Conservation (phyloP, 2,797 vertebrate genomes). For the Tolypeutes matacus region DNA sequence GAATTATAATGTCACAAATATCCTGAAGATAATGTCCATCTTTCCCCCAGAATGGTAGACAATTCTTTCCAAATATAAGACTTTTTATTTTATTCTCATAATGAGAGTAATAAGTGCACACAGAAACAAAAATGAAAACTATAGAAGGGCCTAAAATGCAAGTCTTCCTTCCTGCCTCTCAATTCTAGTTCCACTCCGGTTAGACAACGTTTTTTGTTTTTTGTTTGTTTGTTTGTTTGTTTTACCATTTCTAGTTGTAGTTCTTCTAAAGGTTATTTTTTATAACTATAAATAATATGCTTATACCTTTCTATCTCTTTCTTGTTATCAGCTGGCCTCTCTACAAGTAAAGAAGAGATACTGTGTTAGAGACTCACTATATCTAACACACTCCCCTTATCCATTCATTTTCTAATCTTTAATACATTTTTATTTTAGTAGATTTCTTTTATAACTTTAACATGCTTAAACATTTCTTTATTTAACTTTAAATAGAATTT, state of each 20-base stretch:
- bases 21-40: slow-evolving; percentile 35
- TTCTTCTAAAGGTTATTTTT: neutral
- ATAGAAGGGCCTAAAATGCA: neutral
- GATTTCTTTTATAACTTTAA: neutral
- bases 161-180: neutral
- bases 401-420: neutral
- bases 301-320: neutral
- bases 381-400: neutral
- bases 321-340: neutral
- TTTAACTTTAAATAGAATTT: neutral
- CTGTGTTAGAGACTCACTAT: neutral
- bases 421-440: slow-evolving; percentile 5
- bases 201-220: neutral
- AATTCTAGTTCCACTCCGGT: neutral
- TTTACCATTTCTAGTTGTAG: neutral
- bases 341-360: neutral
- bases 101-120: neutral
- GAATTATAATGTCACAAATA: slow-evolving; percentile 2
- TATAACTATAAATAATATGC: neutral
- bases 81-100: slow-evolving; percentile 3
- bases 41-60: neutral
- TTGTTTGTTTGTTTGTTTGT: neutral
- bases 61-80: neutral
- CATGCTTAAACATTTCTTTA: neutral
- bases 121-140: neutral